Percentiles rank a stretch among this genome's conserved stretches.
These are phyloP conservation scores for Andrena cerasifolii DNA, from an alignment of 1,140 invertebrate genomes.

Conservation along the genomic window DNA sequence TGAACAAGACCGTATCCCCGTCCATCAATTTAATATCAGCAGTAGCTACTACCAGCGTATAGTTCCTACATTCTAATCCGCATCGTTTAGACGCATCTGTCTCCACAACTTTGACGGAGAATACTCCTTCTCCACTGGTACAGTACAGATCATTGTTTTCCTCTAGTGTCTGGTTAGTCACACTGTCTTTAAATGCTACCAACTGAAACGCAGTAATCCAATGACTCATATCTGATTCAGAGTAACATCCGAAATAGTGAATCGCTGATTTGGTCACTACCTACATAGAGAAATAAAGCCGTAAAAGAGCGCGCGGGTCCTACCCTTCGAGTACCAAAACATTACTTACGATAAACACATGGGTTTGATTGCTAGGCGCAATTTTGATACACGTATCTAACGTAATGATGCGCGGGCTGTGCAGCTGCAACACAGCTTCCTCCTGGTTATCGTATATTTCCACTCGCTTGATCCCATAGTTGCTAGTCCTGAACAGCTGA, in stretches of 20 bases:
- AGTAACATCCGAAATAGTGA: slow-evolving; percentile 87
- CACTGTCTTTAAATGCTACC: slow-evolving; percentile 90
- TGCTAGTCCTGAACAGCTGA: slow-evolving; percentile 90
- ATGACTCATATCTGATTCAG: slow-evolving; percentile 87
- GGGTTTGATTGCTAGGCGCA: slow-evolving; percentile 83
- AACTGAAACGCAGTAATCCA: slow-evolving; percentile 91
- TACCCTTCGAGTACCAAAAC: not conserved
- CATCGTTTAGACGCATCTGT: slow-evolving; percentile 91
- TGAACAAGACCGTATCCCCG: slow-evolving; percentile 86
- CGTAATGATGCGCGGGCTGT: slow-evolving; percentile 89
- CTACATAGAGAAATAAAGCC: slow-evolving; percentile 67
- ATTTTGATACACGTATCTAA: slow-evolving; percentile 94
- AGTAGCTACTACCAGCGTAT: slow-evolving; percentile 88
- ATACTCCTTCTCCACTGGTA: slow-evolving; percentile 90
- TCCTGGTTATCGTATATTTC: slow-evolving; percentile 92
- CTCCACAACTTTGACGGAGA: slow-evolving; percentile 89
- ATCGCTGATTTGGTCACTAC: slow-evolving; percentile 88
- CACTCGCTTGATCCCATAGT: slow-evolving; percentile 90
- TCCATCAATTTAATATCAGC: slow-evolving; percentile 89
- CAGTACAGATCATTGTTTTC: slow-evolving; percentile 94
- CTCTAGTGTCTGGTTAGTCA: slow-evolving; percentile 86
- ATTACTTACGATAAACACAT: slow-evolving; percentile 83
- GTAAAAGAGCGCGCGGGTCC: not conserved
- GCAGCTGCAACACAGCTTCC: slow-evolving; percentile 85
- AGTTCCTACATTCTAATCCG: slow-evolving; percentile 87